A percentile compares a stretch with the other conserved stretches of the same genome.
Conservation (phyloP, 2,113 vertebrate species). For the Albula goreensis region DNA sequence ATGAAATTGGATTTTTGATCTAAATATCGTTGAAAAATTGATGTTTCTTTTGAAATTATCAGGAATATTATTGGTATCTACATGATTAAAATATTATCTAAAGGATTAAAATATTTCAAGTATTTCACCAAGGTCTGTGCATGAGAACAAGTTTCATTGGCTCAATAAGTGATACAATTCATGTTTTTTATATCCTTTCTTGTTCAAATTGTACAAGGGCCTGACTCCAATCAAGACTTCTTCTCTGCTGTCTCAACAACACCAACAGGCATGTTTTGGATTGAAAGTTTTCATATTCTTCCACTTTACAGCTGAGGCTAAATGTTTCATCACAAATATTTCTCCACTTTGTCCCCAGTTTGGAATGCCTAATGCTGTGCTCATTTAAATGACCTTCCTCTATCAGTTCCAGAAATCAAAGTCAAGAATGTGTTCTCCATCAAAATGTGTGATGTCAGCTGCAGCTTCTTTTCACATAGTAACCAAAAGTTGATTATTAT, state of each 20-base stretch:
- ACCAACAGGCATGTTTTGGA: background rate
- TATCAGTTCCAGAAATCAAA: too few relatives aligned
- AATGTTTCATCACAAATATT: too few relatives aligned
- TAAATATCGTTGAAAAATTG: background rate
- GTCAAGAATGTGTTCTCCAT: too few relatives aligned
- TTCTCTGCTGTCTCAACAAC: background rate
- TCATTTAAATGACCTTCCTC: too few relatives aligned
- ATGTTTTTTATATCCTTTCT: background rate
- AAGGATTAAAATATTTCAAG: background rate
- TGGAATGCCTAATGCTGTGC: too few relatives aligned
- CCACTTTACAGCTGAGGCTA: background rate
- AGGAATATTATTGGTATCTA: background rate
- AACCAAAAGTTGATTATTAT: too few relatives aligned
- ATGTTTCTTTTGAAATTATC: background rate
- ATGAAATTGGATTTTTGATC: background rate
- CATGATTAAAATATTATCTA: background rate
- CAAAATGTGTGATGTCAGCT: too few relatives aligned
- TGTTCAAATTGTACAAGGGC: background rate
- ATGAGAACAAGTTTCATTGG: background rate
- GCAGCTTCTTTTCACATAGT: too few relatives aligned
- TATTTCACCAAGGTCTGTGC: background rate
- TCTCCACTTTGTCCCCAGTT: too few relatives aligned
- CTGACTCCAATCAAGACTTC: background rate
- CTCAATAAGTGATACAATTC: background rate
- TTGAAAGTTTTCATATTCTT: background rate